phyloP scores from a whole-genome alignment of 2,113 vertebrate genomes.

The Mus spicilegus region DNA sequence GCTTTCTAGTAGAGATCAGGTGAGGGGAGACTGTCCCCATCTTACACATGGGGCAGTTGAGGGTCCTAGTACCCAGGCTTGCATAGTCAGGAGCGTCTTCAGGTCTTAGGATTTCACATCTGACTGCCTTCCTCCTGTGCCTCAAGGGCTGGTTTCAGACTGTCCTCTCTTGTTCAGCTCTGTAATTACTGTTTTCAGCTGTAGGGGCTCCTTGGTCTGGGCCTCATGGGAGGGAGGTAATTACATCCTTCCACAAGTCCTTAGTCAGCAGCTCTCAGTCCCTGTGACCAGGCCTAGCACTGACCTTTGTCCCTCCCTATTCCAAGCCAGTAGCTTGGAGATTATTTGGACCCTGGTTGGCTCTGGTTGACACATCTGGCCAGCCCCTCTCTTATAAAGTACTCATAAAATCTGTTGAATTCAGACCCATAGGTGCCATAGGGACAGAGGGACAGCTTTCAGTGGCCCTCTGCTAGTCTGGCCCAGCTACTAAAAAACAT shows the following conservation, averaged over 20 bases:
- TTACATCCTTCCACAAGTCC: slow-evolving; percentile 49
- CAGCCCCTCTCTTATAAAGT: background rate
- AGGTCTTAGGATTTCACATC: background rate
- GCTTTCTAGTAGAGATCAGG: background rate
- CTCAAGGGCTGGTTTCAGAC: background rate
- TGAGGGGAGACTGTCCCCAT: background rate
- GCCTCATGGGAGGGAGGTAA: slow-evolving; percentile 42
- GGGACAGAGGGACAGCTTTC: background rate
- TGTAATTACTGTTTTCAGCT: slow-evolving; percentile 66
- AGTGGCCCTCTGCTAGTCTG: background rate
- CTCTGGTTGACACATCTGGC: background rate
- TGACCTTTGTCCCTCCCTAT: slow-evolving; percentile 26
- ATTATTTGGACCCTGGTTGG: background rate
- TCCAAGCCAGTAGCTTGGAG: background rate
- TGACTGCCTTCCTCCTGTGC: background rate
- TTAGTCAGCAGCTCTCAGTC: slow-evolving; percentile 39
- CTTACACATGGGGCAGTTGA: background rate
- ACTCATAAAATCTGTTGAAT: background rate
- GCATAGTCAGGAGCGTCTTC: background rate
- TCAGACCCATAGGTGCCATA: background rate
- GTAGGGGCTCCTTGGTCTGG: slow-evolving; percentile 39
- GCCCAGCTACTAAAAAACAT: background rate
- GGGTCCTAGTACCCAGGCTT: background rate
- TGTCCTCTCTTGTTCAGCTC: slow-evolving; percentile 38
- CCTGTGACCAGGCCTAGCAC: slow-evolving; percentile 3